These are phyloP conservation scores for Nibea albiflora DNA, from an alignment of 2,113 vertebrate species.

Conservation along the genomic window DNA sequence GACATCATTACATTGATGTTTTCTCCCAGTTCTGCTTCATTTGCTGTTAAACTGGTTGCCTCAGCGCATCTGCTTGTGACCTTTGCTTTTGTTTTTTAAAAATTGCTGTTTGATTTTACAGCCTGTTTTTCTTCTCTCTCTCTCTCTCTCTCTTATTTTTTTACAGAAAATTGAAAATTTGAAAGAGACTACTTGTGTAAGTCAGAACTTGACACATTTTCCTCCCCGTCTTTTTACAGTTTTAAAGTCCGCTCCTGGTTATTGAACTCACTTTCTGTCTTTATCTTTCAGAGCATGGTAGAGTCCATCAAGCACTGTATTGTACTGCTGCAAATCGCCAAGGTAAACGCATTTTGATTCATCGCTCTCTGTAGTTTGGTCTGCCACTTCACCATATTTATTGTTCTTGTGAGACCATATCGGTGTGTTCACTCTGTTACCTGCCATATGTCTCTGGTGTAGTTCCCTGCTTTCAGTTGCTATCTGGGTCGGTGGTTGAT, in stretches of 20 bases:
- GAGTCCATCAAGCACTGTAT: conserved; percentile 99
- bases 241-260: conserved; percentile 3
- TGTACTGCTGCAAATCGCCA: conserved; percentile 99
- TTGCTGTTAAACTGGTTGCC: conserved; percentile 2
- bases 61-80: conserved; percentile 13
- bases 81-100: not conserved
- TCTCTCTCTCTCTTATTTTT: conserved; percentile 54
- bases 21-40: not conserved
- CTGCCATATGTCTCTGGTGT: conserved; percentile 37
- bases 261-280: conserved; percentile 51
- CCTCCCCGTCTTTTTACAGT: conserved; percentile 16
- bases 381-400: conserved; percentile 33
- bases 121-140: not conserved
- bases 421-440: conserved; percentile 31
- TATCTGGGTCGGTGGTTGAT: conserved; percentile 52
- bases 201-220: conserved; percentile 70
- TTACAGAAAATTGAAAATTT: conserved; percentile 95
- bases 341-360: conserved; percentile 86
- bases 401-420: conserved; percentile 43
- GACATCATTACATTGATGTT: not conserved
- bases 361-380: not conserved
- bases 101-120: conserved; percentile 13
- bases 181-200: conserved; percentile 99
- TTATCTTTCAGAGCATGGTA: conserved; percentile 94
- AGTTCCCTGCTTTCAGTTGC: conserved; percentile 66